A percentile compares a stretch with the other conserved stretches of the same genome.
These are phyloP conservation scores for Drosophila melanogaster DNA, from an alignment of 1,140 invertebrate species.

Conservation along the genomic window DNA sequence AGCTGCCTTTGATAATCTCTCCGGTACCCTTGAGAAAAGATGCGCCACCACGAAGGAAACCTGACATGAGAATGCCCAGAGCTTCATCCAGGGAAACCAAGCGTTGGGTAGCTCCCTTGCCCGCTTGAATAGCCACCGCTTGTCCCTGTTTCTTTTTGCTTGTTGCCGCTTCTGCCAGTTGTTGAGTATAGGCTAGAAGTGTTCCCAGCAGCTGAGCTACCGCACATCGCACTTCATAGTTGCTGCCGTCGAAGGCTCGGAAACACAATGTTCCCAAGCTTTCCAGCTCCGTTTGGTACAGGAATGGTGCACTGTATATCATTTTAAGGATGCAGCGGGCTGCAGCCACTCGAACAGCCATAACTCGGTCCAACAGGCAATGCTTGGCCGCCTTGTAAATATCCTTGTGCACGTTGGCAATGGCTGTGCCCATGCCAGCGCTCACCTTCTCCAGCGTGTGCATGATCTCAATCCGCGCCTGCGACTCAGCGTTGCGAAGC, in stretches of 20 bases:
- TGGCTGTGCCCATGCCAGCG: slow-evolving; percentile 94
- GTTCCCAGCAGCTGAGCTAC: slow-evolving; percentile 96
- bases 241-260: slow-evolving; percentile 96
- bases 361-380: slow-evolving; percentile 94
- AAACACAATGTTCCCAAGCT: slow-evolving; percentile 95
- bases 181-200: slow-evolving; percentile 91
- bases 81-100: slow-evolving; percentile 95
- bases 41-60: slow-evolving; percentile 96
- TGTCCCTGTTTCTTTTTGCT: slow-evolving; percentile 63
- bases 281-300: slow-evolving; percentile 96
- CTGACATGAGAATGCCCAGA: slow-evolving; percentile 95
- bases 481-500: slow-evolving; percentile 97
- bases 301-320: slow-evolving; percentile 94
- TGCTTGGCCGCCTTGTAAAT: slow-evolving; percentile 95
- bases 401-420: slow-evolving; percentile 94
- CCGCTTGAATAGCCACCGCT: slow-evolving; percentile 51
- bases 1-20: slow-evolving; percentile 98
- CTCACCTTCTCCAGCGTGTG: slow-evolving; percentile 96
- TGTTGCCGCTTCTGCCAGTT: slow-evolving; percentile 58
- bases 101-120: slow-evolving; percentile 77
- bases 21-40: slow-evolving; percentile 97
- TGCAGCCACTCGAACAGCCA: slow-evolving; percentile 95
- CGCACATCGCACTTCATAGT: slow-evolving; percentile 96
- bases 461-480: slow-evolving; percentile 98
- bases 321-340: slow-evolving; percentile 95